phyloP scores from a whole-genome alignment of 2,888 invertebrate species.

The Colletes collaris region DNA sequence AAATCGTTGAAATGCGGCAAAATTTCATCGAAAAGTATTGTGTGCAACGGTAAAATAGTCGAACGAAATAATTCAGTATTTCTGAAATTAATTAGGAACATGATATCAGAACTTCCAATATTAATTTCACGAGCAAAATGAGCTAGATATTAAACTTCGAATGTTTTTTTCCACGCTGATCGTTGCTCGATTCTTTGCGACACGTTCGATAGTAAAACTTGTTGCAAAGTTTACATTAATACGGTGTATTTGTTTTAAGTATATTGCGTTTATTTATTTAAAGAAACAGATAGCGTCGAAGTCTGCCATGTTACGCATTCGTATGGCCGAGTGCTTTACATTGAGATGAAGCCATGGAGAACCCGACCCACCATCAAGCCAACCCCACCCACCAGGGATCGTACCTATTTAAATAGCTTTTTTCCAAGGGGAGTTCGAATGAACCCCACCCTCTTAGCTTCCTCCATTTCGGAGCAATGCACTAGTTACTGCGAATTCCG shows the following conservation, averaged over 20 bases:
- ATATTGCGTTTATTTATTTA: constrained; percentile 3
- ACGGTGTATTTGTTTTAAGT: background rate
- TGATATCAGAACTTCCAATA: background rate
- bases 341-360: constrained; percentile 79
- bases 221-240: background rate
- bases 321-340: constrained; percentile 69
- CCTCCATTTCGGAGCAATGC: constrained; percentile 59
- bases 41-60: too few relatives aligned
- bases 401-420: constrained; percentile 82
- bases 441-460: constrained; percentile 71
- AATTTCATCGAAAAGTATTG: too few relatives aligned
- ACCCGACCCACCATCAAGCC: constrained; percentile 74
- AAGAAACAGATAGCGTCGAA: constrained; percentile 50
- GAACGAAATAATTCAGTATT: too few relatives aligned
- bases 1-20: too few relatives aligned
- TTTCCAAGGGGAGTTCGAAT: constrained; percentile 78
- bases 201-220: background rate
- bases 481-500: constrained; percentile 78
- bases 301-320: constrained; percentile 69
- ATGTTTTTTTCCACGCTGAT: background rate
- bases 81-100: background rate
- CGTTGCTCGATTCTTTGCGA: too few relatives aligned
- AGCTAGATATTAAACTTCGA: too few relatives aligned
- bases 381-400: constrained; percentile 74
- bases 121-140: background rate